phyloP scores from a whole-genome alignment of 2,797 vertebrate genomes.

The Salarias fasciatus region DNA sequence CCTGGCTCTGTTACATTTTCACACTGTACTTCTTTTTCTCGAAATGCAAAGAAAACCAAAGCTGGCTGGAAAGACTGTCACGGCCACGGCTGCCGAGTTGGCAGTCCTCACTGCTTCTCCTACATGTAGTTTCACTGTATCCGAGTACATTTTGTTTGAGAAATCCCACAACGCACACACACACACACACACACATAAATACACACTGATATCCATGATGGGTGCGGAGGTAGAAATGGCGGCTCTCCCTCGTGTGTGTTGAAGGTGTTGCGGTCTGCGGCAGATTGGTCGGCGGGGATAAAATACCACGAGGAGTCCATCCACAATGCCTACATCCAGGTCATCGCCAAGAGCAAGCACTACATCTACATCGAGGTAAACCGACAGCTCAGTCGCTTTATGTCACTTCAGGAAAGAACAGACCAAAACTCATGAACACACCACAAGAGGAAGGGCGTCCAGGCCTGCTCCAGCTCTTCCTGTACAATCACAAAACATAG shows the following conservation, averaged over 20 bases:
- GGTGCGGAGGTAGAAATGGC: neutral
- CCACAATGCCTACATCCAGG: slow-evolving; percentile 89
- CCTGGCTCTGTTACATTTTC: neutral
- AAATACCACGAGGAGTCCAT: slow-evolving; percentile 98
- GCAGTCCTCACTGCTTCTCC: neutral
- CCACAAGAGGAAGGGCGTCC: no score
- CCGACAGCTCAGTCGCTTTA: no score
- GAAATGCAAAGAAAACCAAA: neutral
- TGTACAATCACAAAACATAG: no score
- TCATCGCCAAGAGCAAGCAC: slow-evolving; percentile 95
- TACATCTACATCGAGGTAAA: slow-evolving; percentile 89
- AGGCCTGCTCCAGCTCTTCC: no score
- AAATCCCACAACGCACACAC: neutral
- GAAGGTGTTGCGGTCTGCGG: slow-evolving; percentile 92
- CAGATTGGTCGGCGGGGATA: slow-evolving; percentile 97
- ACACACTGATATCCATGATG: neutral
- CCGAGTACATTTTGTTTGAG: neutral
- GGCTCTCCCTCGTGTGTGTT: neutral
- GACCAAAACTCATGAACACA: no score
- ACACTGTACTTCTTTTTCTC: neutral
- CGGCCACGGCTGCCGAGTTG: neutral
- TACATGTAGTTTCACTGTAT: neutral
- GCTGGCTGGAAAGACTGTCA: neutral
- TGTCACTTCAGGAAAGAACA: no score
- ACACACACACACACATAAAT: no score